Percentiles rank a stretch among this genome's conserved stretches.
Conservation (phyloP, 2,113 vertebrate species). For the Platycercus adscitus region DNA sequence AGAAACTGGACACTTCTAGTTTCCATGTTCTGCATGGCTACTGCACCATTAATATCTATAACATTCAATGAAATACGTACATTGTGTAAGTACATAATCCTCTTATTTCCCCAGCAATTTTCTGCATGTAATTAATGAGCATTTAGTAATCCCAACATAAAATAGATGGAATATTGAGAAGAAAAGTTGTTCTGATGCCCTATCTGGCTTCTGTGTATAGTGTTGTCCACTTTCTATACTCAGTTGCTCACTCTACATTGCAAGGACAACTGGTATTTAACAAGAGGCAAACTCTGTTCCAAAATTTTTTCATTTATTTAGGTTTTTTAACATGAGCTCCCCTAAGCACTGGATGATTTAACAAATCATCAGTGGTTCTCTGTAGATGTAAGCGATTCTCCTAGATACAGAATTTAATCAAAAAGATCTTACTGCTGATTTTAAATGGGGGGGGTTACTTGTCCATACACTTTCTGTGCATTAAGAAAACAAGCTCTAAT, state of each 20-base stretch:
- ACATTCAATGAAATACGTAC: not conserved
- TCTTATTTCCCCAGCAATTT: not conserved
- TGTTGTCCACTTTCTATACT: not conserved
- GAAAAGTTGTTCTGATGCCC: not conserved
- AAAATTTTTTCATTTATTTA: not conserved
- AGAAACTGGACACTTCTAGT: not conserved
- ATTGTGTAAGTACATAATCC: not conserved
- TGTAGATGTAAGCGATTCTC: not conserved
- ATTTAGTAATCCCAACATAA: not conserved
- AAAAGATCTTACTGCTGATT: not conserved
- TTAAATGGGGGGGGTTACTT: not conserved
- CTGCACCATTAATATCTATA: not conserved
- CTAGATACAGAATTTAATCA: not conserved
- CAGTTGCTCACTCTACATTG: not conserved
- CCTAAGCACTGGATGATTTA: not conserved
- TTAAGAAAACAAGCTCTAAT: not conserved
- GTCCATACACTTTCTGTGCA: not conserved
- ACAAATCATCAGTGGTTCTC: constrained; percentile 5
- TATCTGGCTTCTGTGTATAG: not conserved
- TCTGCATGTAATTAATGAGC: not conserved
- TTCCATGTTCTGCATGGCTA: not conserved
- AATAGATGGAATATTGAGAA: not conserved
- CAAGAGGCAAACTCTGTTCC: not conserved
- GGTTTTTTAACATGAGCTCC: not conserved
- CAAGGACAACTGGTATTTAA: not conserved